Percentiles rank a stretch among this genome's conserved stretches.
Conservation (phyloP, 2,797 vertebrate genomes). For the Synaphobranchus kaupii region DNA sequence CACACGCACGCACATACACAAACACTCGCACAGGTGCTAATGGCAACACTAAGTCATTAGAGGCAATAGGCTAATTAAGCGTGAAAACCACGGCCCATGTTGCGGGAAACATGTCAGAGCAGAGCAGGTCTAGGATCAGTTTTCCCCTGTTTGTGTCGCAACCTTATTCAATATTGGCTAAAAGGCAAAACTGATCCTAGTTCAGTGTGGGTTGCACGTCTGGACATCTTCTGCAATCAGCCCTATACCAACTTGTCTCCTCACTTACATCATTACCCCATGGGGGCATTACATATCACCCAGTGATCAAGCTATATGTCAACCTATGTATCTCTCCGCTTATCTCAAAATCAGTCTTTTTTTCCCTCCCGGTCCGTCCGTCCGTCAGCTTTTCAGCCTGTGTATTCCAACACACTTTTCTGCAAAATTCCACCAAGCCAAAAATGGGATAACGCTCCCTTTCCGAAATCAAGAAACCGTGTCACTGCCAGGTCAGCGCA, state of each 20-base stretch:
- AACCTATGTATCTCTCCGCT: neutral
- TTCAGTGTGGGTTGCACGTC: neutral
- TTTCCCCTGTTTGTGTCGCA: neutral
- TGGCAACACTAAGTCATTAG: neutral
- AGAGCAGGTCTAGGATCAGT: neutral
- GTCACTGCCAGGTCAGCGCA: neutral
- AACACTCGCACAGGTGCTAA: conserved; percentile 32
- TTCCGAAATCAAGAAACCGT: neutral
- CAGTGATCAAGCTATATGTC: neutral
- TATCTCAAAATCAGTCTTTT: neutral
- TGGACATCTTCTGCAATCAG: neutral
- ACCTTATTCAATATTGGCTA: neutral
- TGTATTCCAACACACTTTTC: neutral
- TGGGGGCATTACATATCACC: neutral
- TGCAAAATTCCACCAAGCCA: neutral
- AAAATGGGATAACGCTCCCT: neutral
- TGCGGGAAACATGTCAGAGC: neutral
- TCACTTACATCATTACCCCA: neutral
- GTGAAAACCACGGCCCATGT: neutral
- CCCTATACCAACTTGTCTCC: neutral
- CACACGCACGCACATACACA: conserved; percentile 31
- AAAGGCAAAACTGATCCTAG: neutral
- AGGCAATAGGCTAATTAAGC: neutral
- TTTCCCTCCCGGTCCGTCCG: neutral
- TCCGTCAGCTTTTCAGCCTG: neutral